Base-by-base conservation (phyloP, 2,888 invertebrate species). In the Sesia apiformis region DNA sequence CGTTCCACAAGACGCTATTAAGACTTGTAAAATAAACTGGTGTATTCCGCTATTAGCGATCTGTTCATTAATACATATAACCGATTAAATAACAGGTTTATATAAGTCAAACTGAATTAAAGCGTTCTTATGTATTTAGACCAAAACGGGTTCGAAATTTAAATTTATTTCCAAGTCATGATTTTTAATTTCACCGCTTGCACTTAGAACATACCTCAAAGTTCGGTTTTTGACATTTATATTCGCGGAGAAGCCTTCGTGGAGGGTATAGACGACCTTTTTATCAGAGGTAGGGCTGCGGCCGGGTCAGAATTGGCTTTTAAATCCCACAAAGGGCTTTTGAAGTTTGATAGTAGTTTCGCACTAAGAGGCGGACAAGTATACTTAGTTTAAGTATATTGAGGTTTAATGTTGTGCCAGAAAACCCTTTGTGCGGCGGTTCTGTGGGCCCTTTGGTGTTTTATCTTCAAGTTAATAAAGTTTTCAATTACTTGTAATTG, bases 201-300 rank as follows among this genome's bases (percentile, higher is more conserved):
- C 52, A 63, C 40, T 63, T 8, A 23, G 39, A 50, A 70, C 63
- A 7, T 46, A 58, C 60, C 59, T 52, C 53, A 59, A 60, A 60
- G 55, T 58, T 55, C 58, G 60, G 63, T 64, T 69, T 62, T 65
- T 64, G 63, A 68, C 72, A 73, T 78, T 79, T 74, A 74, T 78
- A 80, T 80, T 78, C 75, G 61, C 60, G 55, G 57, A 62, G 64
- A 61, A 57, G 56, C 58, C 60, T 55, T 38, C 61, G 58, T 55
- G 61, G 56, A 60, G 70, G 67, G 64, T 72, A 70, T 63, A 70
- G 67, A 73, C 71, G 77, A 76, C 78, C 77, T 76, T 74, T 78
- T 76, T 76, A 78, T 66, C 70, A 66, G 62, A 70, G 68, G 65
- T 68, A 58, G 61, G 38, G 55, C 55, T 61, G 58, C 46, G 56